phyloP scores from a whole-genome alignment of 2,797 vertebrate genomes.

The Acridotheres tristis region DNA sequence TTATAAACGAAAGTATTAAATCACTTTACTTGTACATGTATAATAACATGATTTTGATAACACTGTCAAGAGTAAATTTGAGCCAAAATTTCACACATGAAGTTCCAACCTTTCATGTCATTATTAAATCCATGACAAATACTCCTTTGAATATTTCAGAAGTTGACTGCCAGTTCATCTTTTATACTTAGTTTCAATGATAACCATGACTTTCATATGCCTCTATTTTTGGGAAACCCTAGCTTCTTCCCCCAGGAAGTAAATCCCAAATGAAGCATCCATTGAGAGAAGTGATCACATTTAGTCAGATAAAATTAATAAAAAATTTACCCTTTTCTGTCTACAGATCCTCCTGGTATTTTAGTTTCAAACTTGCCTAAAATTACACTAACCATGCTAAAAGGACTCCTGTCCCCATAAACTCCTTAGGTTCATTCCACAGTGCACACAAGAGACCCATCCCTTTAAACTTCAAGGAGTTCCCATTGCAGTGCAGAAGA shows the following conservation, averaged over 20 bases:
- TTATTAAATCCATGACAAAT: neutral
- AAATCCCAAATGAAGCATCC: neutral
- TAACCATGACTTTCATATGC: neutral
- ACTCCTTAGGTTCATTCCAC: constrained; percentile 68
- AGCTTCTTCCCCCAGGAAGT: neutral
- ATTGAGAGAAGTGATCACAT: neutral
- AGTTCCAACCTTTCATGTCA: neutral
- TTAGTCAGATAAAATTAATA: neutral
- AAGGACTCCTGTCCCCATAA: constrained; percentile 66
- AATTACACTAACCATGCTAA: constrained; percentile 59
- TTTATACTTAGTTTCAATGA: neutral
- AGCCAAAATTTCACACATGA: neutral
- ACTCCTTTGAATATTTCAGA: neutral
- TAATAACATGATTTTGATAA: neutral
- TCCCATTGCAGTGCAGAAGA: constrained; percentile 70
- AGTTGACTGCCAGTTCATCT: neutral
- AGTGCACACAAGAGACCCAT: constrained; percentile 66
- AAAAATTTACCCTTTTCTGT: neutral
- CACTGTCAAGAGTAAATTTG: neutral
- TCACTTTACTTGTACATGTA: neutral
- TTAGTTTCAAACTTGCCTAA: constrained; percentile 50
- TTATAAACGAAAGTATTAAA: neutral
- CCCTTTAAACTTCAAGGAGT: constrained; percentile 78
- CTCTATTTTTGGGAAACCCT: neutral
- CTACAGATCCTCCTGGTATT: neutral